A percentile compares a stretch with the other conserved stretches of the same genome.
These are phyloP conservation scores for Diplodus sargus DNA, from an alignment of 2,797 vertebrate genomes.

Conservation along the genomic window DNA sequence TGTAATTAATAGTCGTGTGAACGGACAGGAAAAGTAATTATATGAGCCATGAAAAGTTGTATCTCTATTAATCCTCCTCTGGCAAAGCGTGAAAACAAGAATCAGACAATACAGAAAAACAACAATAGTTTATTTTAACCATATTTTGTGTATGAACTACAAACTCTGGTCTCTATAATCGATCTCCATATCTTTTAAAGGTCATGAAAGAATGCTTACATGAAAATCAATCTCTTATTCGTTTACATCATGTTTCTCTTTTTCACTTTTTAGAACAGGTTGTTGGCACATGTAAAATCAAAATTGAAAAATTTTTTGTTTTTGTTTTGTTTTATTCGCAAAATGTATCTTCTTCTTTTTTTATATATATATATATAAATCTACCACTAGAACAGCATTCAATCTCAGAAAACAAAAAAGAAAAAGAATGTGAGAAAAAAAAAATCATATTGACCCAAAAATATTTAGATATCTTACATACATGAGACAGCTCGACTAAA, in stretches of 20 bases:
- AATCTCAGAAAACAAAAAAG: slow-evolving; percentile 83
- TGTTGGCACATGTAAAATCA: slow-evolving; percentile 91
- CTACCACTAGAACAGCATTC: slow-evolving; percentile 93
- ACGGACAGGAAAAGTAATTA: background rate
- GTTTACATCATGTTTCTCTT: slow-evolving; percentile 86
- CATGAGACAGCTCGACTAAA: slow-evolving; percentile 91
- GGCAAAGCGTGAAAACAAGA: slow-evolving; percentile 68
- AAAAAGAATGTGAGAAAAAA: slow-evolving; percentile 67
- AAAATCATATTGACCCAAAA: slow-evolving; percentile 71
- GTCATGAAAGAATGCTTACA: slow-evolving; percentile 93
- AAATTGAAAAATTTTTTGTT: slow-evolving; percentile 84
- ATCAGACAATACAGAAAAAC: slow-evolving; percentile 86
- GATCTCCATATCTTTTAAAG: slow-evolving; percentile 90
- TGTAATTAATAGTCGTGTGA: background rate
- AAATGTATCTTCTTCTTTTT: slow-evolving; percentile 81
- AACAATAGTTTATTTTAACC: slow-evolving; percentile 99
- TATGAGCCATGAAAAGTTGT: no score
- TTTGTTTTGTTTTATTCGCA: slow-evolving; percentile 83
- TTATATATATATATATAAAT: slow-evolving; percentile 84
- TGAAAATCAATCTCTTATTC: slow-evolving; percentile 89
- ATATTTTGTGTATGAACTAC: slow-evolving; percentile 98
- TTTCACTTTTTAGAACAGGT: slow-evolving; percentile 90
- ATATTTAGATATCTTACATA: slow-evolving; percentile 84
- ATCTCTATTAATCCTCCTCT: background rate
- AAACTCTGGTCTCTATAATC: slow-evolving; percentile 97